phyloP scores from a whole-genome alignment of 2,888 invertebrate genomes.

The Anaspis maculata region DNA sequence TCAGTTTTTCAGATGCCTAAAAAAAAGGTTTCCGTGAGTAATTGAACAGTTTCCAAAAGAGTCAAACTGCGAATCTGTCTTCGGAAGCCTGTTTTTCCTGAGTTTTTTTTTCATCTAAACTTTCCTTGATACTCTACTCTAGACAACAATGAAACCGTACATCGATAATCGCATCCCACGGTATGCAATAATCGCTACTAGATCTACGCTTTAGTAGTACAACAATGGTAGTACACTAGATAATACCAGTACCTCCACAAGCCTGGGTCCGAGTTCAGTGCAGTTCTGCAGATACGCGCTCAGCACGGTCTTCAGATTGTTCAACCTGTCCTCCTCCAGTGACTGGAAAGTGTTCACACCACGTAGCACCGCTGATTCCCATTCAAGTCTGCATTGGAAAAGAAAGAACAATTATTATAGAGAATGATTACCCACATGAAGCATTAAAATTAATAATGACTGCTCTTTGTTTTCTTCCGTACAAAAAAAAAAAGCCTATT shows the following conservation, averaged over 20 bases:
- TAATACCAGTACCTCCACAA: slow-evolving; percentile 58
- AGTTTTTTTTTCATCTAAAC: neutral
- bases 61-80: neutral
- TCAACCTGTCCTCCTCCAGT: slow-evolving; percentile 82
- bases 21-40: no score
- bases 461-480: no score
- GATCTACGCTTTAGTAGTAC: no score
- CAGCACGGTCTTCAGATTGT: slow-evolving; percentile 65
- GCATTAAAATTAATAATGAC: no score
- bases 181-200: no score
- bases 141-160: no score
- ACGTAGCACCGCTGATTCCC: slow-evolving; percentile 83
- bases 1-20: slow-evolving; percentile 62
- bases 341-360: slow-evolving; percentile 81
- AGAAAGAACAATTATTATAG: slow-evolving; percentile 1
- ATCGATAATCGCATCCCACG: no score
- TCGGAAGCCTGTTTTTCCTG: neutral
- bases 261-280: slow-evolving; percentile 67
- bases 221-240: no score
- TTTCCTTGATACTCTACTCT: no score
- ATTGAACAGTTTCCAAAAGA: no score
- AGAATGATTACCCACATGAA: no score
- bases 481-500: slow-evolving; percentile 8
- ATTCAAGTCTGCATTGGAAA: slow-evolving; percentile 60
- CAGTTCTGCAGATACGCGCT: slow-evolving; percentile 57